Percentiles rank a stretch among this genome's conserved stretches.
Conservation (phyloP, 2,797 vertebrate species). For the Betta splendens region DNA sequence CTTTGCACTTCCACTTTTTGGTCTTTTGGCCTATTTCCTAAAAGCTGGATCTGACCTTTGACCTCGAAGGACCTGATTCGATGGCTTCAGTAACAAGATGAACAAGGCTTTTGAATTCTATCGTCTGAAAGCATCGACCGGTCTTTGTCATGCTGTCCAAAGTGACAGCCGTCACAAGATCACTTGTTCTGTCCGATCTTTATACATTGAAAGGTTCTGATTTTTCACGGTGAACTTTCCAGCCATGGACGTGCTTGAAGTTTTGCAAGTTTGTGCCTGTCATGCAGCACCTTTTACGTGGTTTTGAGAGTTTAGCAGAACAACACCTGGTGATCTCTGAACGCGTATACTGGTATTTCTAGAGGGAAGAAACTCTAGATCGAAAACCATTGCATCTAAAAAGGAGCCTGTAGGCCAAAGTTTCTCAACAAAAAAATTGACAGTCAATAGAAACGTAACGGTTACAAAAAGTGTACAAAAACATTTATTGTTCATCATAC, state of each 20-base stretch:
- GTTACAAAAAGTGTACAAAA: not conserved
- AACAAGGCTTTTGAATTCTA: not conserved
- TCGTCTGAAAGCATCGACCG: not conserved
- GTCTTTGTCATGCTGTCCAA: not conserved
- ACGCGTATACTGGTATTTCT: not conserved
- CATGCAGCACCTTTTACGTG: not conserved
- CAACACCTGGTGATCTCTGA: not conserved
- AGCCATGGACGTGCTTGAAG: constrained; percentile 4
- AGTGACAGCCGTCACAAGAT: not conserved
- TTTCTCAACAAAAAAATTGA: not conserved
- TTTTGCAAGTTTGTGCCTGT: constrained; percentile 18
- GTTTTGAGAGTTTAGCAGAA: not conserved
- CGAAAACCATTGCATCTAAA: not conserved
- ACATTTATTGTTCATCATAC: too few species aligned
- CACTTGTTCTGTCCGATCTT: constrained; percentile 7
- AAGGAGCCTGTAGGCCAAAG: not conserved
- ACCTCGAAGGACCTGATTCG: constrained; percentile 2
- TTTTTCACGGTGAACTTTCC: not conserved
- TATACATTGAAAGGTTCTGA: not conserved
- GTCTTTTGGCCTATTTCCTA: constrained; percentile 26
- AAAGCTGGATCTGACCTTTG: constrained; percentile 17
- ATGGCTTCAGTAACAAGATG: not conserved
- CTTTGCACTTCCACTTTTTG: constrained; percentile 45
- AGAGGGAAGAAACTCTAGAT: not conserved
- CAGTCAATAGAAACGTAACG: not conserved